Conservation (phyloP, 2,888 invertebrate genomes). For the Hipparchia semele region DNA sequence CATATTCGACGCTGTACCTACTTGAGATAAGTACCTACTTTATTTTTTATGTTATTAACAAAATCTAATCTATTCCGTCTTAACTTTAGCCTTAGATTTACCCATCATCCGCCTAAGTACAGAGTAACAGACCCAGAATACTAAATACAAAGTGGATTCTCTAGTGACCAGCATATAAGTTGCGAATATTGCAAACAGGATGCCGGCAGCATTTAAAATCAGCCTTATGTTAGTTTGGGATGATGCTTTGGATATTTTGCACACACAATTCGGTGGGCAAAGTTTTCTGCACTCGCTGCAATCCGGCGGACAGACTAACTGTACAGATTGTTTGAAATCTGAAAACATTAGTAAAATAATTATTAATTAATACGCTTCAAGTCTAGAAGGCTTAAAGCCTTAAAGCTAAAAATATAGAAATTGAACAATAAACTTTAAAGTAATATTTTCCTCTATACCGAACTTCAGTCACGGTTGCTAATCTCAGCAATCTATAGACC, state of each 20-base stretch:
- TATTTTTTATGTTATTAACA: too few relatives aligned
- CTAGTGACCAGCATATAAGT: conserved; percentile 66
- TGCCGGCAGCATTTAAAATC: conserved; percentile 60
- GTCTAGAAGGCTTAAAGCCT: too few relatives aligned
- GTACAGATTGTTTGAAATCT: conserved; percentile 49
- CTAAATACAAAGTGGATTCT: conserved; percentile 67
- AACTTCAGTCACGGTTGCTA: too few relatives aligned
- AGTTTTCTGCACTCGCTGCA: conserved; percentile 40
- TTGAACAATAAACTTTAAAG: too few relatives aligned
- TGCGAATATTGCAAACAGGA: conserved; percentile 65
- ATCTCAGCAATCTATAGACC: too few relatives aligned
- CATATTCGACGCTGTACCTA: too few relatives aligned
- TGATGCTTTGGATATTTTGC: conserved; percentile 50
- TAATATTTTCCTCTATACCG: too few relatives aligned
- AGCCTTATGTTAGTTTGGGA: conserved; percentile 43
- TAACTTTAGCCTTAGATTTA: conserved; percentile 53
- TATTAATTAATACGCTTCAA: too few relatives aligned
- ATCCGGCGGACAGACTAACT: conserved; percentile 45
- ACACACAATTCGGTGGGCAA: conserved; percentile 41
- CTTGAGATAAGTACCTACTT: too few relatives aligned
- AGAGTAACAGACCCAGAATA: conserved; percentile 73
- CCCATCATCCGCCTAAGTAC: conserved; percentile 63
- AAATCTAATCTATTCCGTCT: conserved; percentile 45
- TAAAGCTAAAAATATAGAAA: too few relatives aligned
- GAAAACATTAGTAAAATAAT: conserved; percentile 39